Evolutionary conservation across 2,888 invertebrate genomes (phyloP).

Genomic region (Ecliptopera silaceata): DNA sequence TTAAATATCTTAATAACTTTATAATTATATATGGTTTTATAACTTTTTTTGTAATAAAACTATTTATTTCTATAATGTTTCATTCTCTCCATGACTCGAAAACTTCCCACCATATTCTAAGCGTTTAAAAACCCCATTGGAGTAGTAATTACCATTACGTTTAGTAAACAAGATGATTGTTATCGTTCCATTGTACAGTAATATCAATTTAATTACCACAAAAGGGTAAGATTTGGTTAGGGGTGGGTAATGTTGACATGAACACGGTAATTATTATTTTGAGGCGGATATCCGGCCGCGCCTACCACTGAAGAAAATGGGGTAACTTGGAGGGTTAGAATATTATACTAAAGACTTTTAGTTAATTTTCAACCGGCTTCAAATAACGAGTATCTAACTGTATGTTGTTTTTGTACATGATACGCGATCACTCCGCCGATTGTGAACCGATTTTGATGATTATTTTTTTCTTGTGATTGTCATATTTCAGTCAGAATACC

Average conservation of each 20-base stretch:
- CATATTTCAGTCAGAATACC: too few relatives aligned
- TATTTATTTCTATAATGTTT: too few relatives aligned
- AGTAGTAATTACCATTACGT: constrained; percentile 10
- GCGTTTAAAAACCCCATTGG: not conserved
- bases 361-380: too few relatives aligned
- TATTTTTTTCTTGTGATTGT: too few relatives aligned
- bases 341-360: not conserved
- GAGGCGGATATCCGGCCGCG: constrained; percentile 2
- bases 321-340: not conserved
- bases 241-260: constrained; percentile 17
- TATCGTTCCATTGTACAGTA: constrained; percentile 52
- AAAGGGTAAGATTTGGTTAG: constrained; percentile 32
- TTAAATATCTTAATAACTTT: too few relatives aligned
- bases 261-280: constrained; percentile 11
- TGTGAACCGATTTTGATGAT: too few relatives aligned
- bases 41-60: too few relatives aligned
- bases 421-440: too few relatives aligned
- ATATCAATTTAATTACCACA: constrained; percentile 54
- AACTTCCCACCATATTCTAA: not conserved
- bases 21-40: too few relatives aligned
- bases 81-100: not conserved
- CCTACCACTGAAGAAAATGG: not conserved
- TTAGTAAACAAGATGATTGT: constrained; percentile 45
- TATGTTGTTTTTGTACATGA: too few relatives aligned
- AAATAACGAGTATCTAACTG: too few relatives aligned